phyloP scores from a whole-genome alignment of 1,140 invertebrate genomes.

The Drosophila lacteicornis region DNA sequence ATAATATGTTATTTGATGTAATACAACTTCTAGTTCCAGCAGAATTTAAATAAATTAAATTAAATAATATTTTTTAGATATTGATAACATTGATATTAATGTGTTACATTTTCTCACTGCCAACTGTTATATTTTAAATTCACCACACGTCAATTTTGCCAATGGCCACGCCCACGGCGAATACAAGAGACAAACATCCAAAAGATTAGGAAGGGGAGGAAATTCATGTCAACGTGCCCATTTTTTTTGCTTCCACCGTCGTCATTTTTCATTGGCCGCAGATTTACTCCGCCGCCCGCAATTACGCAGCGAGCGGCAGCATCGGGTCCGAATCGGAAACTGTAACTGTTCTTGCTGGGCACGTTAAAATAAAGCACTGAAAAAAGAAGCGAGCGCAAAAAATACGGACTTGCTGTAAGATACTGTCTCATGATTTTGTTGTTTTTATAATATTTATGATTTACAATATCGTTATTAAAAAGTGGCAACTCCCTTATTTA shows the following conservation, averaged over 20 bases:
- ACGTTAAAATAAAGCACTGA: constrained; percentile 3
- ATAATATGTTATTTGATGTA: too few relatives aligned
- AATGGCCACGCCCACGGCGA: neutral
- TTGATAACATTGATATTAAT: neutral
- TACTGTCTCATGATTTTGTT: too few relatives aligned
- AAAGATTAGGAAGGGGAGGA: neutral
- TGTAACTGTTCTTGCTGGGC: too few relatives aligned
- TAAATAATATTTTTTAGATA: too few relatives aligned
- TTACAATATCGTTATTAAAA: too few relatives aligned
- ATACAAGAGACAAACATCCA: too few relatives aligned
- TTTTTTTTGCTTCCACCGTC: neutral
- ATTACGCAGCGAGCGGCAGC: neutral
- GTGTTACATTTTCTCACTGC: neutral
- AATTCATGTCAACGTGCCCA: neutral
- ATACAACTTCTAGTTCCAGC: too few relatives aligned
- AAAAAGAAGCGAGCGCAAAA: neutral
- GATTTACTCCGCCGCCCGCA: neutral
- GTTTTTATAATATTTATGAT: too few relatives aligned
- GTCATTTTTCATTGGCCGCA: too few relatives aligned
- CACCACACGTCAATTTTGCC: neutral
- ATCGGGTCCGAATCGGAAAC: neutral
- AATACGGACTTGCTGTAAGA: too few relatives aligned
- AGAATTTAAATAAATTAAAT: too few relatives aligned
- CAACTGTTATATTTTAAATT: neutral
- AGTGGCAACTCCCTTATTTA: too few relatives aligned